Conservation (phyloP, 1,140 invertebrate species). For the Melipona quadrifasciata region DNA sequence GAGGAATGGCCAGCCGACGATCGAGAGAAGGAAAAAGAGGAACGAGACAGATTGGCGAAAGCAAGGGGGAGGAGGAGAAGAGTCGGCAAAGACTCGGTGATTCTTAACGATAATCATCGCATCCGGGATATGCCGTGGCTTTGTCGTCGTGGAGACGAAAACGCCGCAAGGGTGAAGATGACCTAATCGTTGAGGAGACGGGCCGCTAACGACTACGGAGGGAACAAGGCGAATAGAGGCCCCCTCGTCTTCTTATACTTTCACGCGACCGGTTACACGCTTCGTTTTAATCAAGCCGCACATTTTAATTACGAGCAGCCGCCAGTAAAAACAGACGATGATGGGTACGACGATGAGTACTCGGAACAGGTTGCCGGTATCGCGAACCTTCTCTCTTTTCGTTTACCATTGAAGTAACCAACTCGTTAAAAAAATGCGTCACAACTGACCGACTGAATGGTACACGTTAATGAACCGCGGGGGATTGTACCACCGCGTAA, state of each 20-base stretch:
- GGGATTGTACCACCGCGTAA: background rate
- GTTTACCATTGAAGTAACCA: background rate
- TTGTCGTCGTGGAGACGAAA: conserved; percentile 46
- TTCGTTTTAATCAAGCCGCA: conserved; percentile 23
- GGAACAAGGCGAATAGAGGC: background rate
- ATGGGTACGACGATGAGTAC: background rate
- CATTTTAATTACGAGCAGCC: conserved; percentile 12
- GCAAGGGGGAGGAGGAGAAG: background rate
- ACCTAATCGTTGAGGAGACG: conserved; percentile 55
- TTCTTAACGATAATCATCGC: conserved; percentile 71
- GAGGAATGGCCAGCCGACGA: background rate
- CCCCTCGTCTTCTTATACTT: background rate
- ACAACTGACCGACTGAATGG: background rate
- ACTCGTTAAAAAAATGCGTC: conserved; percentile 8
- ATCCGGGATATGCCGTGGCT: conserved; percentile 69
- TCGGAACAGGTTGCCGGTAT: background rate
- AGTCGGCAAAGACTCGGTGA: conserved; percentile 36
- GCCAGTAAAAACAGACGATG: background rate
- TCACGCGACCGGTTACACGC: background rate
- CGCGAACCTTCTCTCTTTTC: background rate
- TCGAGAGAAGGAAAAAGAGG: conserved; percentile 4
- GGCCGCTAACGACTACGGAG: background rate
- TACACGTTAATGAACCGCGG: background rate
- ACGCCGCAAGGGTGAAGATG: conserved; percentile 59
- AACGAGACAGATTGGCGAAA: conserved; percentile 1